Conservation (phyloP, 2,888 invertebrate species). For the Leistus spinibarbis region DNA sequence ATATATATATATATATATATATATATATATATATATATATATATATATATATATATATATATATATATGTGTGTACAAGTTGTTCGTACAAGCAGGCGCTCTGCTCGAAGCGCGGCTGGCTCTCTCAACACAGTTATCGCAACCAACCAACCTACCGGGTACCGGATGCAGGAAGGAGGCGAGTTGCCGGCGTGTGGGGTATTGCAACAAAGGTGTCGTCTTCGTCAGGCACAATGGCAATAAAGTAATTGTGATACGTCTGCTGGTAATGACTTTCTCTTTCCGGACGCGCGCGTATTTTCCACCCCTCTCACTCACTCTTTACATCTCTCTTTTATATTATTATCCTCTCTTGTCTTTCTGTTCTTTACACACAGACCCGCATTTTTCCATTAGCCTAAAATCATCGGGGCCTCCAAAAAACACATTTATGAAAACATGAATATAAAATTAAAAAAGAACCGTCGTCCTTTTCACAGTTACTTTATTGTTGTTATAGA, state of each 20-base stretch:
- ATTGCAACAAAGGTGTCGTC: slow-evolving; percentile 47
- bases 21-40: too few relatives aligned
- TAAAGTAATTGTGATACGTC: slow-evolving; percentile 43
- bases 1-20: too few relatives aligned
- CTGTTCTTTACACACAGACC: too few relatives aligned
- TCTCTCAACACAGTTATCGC: not conserved
- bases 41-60: too few relatives aligned
- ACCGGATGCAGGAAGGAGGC: slow-evolving; percentile 46
- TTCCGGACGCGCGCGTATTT: slow-evolving; percentile 30
- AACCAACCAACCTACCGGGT: not conserved
- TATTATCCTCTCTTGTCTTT: not conserved
- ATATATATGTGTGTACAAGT: not conserved
- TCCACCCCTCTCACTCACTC: slow-evolving; percentile 21
- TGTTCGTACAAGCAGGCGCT: not conserved
- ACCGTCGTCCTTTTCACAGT: too few relatives aligned
- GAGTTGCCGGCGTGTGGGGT: slow-evolving; percentile 42
- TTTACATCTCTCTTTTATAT: not conserved
- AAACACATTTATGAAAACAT: too few relatives aligned
- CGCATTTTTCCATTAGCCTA: too few relatives aligned
- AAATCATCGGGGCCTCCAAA: too few relatives aligned
- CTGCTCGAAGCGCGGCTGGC: not conserved
- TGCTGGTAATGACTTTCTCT: slow-evolving; percentile 14
- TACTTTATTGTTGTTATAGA: too few relatives aligned
- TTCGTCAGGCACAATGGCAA: slow-evolving; percentile 44
- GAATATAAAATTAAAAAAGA: too few relatives aligned